Evolutionary conservation across 2,888 invertebrate genomes (phyloP), one percentile per base, ranked within the genome.

Genomic region (Tholera decimalis): DNA sequence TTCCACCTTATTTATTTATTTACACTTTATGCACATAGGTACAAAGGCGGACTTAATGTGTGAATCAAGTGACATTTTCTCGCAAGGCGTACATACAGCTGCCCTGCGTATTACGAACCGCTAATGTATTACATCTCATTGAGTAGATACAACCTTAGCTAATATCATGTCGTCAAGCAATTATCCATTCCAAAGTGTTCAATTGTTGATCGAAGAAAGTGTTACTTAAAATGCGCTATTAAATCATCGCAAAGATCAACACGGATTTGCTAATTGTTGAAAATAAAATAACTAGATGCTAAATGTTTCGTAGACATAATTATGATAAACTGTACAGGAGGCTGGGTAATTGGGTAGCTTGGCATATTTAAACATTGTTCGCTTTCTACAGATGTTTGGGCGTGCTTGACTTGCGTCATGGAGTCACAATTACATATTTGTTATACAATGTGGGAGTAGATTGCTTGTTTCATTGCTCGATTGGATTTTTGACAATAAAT

Each of bases 301-400:
- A 43, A 56, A 56, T 22, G 41, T 47, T 69, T 69, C 43, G n/a
- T 33, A 57, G 18, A 37, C 22, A n/a, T 39, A 47, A 43, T 50
- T 41, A 39, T 24, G 18, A n/a, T 39, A 35, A 44, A 28, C 6
- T 51, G 13, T 18, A 49, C 18, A 53, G 35, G 41, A 26, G 43
- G n/a, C 37, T 51, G n/a, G 26, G 15, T 33, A 49, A 53, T 43
- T 53, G n/a, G 11, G 22, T 26, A 35, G 18, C 33, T 15, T 37
- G 22, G 18, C 20, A 37, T 49, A 33, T 37, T 43, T 35, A 49
- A 22, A 26, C 2, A 51, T 37, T n/a, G 9, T 44, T 44, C n/a
- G 37, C 37, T 55, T 47, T 67, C 67, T 69, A 54, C 20, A 37
- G 53, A 53, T 65, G 24, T 41, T 49, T 8, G 47, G 30, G 24